Evolutionary conservation across 2,888 invertebrate species (phyloP).

Genomic region (Lobophora halterata): DNA sequence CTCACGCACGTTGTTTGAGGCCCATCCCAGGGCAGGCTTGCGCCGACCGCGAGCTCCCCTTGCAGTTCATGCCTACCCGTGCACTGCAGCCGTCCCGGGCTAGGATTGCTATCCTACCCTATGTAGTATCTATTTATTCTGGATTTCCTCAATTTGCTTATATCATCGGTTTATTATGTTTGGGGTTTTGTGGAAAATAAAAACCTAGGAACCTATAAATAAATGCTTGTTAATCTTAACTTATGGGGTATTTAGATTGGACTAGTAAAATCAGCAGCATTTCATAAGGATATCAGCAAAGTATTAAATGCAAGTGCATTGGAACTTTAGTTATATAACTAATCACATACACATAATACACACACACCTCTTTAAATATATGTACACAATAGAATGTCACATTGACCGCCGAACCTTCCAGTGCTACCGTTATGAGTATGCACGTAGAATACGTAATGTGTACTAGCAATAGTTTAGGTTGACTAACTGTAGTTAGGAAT

Average conservation of each 20-base stretch:
- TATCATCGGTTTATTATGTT: conserved; percentile 11
- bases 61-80: no score
- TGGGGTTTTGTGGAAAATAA: conserved; percentile 4
- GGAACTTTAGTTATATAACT: conserved; percentile 16
- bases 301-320: conserved; percentile 1
- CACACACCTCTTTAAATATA: not conserved
- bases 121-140: no score
- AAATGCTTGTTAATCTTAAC: no score
- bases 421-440: conserved; percentile 30
- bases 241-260: no score
- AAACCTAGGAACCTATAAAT: no score
- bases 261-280: no score
- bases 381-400: conserved; percentile 5
- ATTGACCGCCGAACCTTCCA: conserved; percentile 26
- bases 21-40: no score
- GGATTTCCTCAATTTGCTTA: conserved; percentile 10
- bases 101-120: no score
- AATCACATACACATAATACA: conserved; percentile 14
- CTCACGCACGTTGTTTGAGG: no score
- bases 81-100: no score
- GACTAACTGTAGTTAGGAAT: conserved; percentile 31
- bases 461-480: conserved; percentile 30
- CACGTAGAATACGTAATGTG: conserved; percentile 29
- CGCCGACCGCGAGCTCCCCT: no score
- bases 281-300: conserved; percentile 7